Evolutionary conservation across 2,797 vertebrate species (phyloP), one percentile per base, ranked within the genome.

Genomic region (Microchirus variegatus): DNA sequence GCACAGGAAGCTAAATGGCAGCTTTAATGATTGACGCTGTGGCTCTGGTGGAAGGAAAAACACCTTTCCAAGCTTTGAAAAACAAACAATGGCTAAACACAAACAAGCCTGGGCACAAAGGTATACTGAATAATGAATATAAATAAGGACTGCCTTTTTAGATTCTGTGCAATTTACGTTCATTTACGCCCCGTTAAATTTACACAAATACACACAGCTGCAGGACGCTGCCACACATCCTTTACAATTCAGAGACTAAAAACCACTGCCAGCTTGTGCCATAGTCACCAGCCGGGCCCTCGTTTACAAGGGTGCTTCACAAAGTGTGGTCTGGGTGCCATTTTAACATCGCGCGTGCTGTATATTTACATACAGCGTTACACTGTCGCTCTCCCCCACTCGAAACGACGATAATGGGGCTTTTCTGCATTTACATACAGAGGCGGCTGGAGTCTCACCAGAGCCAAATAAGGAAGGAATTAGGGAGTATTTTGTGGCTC

Each of bases 191-290:
- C 56, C 52, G 41, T 48, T 54, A 37, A 52, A 63, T 48, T 73
- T 14, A 51, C 17, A 51, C 17, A 54, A n/a, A n/a, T n/a, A n/a
- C n/a, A 46, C 16, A 53, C 44, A 4, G 13, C 38, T 40, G 51
- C 61, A 54, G 43, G 64, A 56, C 45, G 42, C 40, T 31, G 59
- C 58, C 60, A 65, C 59, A 70, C 63, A 66, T 63, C 47, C 43
- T 67, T 43, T 72, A 37, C 19, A 12, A 42, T 60, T 67, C 60
- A 63, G 59, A 70, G 37, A 74, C 45, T 49, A 44, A 78, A 78
- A 75, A 78, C 82, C 86, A 90, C 88, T 90, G 88, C 88, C 89
- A 87, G 74, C 70, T 65, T 49, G 58, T 35, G 42, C 67, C 52
- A 77, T 38, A 68, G 74, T 70, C 26, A 54, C 67, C 46, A 35